Evolutionary conservation across 1,140 invertebrate species (phyloP).

Genomic region (Araneus ventricosus): DNA sequence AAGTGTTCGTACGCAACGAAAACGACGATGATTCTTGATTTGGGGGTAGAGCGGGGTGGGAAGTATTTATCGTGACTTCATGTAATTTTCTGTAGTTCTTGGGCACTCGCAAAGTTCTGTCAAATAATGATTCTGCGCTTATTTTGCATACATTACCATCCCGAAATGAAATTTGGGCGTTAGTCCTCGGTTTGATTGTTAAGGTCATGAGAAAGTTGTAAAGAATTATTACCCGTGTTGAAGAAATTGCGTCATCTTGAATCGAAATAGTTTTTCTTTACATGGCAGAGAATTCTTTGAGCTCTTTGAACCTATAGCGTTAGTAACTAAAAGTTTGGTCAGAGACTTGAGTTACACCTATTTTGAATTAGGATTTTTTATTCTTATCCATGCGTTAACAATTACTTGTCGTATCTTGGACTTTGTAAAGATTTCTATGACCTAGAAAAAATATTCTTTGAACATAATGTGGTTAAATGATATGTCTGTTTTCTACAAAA

Average conservation of each 20-base stretch:
- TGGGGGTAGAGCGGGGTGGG: background rate
- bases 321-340: background rate
- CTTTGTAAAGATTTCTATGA: too few relatives aligned
- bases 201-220: conserved; percentile 34
- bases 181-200: conserved; percentile 14
- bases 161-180: conserved; percentile 28
- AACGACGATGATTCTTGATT: conserved; percentile 30
- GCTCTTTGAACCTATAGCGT: background rate
- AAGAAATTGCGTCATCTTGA: background rate
- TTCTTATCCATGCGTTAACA: too few relatives aligned
- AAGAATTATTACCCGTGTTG: background rate
- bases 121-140: conserved; percentile 13
- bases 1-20: conserved; percentile 22
- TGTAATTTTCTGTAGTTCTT: background rate
- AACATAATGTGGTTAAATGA: too few relatives aligned
- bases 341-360: background rate
- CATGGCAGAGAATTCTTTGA: background rate
- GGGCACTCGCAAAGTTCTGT: background rate
- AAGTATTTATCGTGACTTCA: conserved; percentile 7
- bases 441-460: too few relatives aligned
- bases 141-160: conserved; percentile 24
- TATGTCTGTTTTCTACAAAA: too few relatives aligned
- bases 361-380: background rate
- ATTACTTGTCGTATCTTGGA: too few relatives aligned
- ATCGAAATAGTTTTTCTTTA: background rate